These are phyloP conservation scores for Cheilinus undulatus DNA, from an alignment of 2,113 vertebrate genomes.

Conservation along the genomic window DNA sequence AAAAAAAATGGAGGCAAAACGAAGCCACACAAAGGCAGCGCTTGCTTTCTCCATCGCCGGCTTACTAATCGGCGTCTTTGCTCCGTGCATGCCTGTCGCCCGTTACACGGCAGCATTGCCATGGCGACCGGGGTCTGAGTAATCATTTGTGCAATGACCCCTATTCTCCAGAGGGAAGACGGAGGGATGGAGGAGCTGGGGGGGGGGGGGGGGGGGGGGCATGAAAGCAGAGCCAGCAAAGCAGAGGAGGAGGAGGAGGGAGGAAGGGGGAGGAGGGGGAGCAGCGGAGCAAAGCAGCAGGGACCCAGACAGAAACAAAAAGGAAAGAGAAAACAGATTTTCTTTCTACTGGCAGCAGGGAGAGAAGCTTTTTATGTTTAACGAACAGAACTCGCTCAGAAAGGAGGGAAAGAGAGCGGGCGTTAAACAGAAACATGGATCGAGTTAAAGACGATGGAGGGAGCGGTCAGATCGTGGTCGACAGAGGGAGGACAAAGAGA, in stretches of 20 bases:
- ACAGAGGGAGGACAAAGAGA: conserved; percentile 23
- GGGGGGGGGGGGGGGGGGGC: conserved; percentile 39
- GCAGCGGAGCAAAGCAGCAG: conserved; percentile 75
- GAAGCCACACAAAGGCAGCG: conserved; percentile 81
- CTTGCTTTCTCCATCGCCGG: conserved; percentile 84
- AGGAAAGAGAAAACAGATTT: conserved; percentile 65
- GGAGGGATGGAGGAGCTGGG: conserved; percentile 53
- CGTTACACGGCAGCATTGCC: conserved; percentile 91
- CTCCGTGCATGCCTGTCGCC: conserved; percentile 90
- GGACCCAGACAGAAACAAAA: conserved; percentile 71
- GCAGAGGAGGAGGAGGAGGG: conserved; percentile 9
- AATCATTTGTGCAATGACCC: conserved; percentile 98
- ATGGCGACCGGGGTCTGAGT: conserved; percentile 95
- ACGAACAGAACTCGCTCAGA: conserved; percentile 51
- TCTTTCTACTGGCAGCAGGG: conserved; percentile 54
- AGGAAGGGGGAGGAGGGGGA: conserved; percentile 17
- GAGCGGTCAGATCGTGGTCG: conserved; percentile 23
- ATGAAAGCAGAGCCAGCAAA: conserved; percentile 12
- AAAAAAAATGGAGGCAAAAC: conserved; percentile 73
- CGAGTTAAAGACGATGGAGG: conserved; percentile 43
- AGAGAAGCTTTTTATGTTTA: conserved; percentile 51
- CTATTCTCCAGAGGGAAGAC: conserved; percentile 91
- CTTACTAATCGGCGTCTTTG: conserved; percentile 91
- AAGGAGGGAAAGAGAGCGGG: conserved; percentile 29
- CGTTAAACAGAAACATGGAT: conserved; percentile 37